Evolutionary conservation across 2,113 vertebrate species (phyloP).

Genomic region (Equus przewalskii): DNA sequence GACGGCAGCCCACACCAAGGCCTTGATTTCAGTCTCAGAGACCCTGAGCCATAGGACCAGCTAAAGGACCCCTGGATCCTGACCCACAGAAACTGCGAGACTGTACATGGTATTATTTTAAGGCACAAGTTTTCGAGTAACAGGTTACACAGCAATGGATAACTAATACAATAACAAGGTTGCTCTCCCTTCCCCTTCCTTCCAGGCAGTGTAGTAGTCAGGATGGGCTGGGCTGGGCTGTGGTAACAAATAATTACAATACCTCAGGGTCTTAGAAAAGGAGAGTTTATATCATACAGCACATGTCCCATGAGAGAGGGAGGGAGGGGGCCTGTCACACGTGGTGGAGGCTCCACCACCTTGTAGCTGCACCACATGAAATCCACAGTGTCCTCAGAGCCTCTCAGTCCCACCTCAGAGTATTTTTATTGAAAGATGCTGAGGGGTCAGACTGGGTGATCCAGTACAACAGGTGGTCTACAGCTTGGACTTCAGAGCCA

Average conservation of each 20-base stretch:
- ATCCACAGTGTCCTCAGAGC: neutral
- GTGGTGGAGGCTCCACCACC: neutral
- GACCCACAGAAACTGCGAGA: neutral
- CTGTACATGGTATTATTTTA: fast-evolving
- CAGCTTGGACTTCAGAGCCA: neutral
- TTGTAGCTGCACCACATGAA: neutral
- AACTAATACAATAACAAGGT: neutral
- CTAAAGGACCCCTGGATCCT: neutral
- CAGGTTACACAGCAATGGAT: neutral
- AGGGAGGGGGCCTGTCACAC: too few species aligned
- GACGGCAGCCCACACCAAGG: neutral
- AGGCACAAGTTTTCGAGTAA: neutral
- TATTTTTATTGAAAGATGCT: too few species aligned
- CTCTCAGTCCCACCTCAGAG: neutral
- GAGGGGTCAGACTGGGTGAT: neutral
- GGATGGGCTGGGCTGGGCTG: neutral
- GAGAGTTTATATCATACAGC: neutral
- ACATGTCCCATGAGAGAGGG: neutral
- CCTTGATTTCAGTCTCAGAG: neutral
- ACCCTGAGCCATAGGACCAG: neutral
- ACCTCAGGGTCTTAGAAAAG: neutral
- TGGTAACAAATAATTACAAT: neutral
- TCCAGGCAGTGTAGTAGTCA: too few species aligned
- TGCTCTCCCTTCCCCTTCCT: neutral
- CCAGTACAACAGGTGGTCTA: neutral